Conservation (phyloP, 2,113 vertebrate species). For the Carlito syrichta region DNA sequence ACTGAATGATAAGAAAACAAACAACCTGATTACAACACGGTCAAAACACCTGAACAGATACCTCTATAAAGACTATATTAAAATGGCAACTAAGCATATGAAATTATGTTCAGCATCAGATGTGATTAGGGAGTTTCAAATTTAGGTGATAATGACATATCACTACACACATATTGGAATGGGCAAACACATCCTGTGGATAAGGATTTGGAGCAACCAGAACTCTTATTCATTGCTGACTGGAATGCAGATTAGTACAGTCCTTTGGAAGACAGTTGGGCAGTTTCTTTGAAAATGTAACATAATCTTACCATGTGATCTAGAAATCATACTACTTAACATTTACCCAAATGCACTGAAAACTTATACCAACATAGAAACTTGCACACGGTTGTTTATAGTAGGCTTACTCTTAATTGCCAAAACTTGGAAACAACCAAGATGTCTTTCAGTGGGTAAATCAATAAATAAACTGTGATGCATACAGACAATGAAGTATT, state of each 20-base stretch:
- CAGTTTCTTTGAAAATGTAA: neutral
- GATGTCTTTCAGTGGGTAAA: neutral
- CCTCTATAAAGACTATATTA: neutral
- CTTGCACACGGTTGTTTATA: neutral
- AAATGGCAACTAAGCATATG: neutral
- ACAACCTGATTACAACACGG: neutral
- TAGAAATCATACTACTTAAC: neutral
- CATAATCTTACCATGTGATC: neutral
- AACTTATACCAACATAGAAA: neutral
- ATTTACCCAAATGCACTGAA: neutral
- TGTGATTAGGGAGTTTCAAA: neutral
- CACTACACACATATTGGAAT: neutral
- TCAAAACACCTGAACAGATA: neutral
- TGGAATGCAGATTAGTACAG: neutral
- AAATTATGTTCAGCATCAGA: neutral
- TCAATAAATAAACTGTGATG: neutral
- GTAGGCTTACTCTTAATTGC: neutral
- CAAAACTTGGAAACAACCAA: neutral
- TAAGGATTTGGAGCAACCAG: neutral
- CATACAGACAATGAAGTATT: neutral
- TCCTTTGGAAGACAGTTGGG: neutral
- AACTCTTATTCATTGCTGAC: neutral
- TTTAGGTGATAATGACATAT: neutral
- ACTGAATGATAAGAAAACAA: neutral
- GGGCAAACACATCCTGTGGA: neutral